These are phyloP conservation scores for Clunio marinus DNA, from an alignment of 2,888 invertebrate species.

Conservation along the genomic window DNA sequence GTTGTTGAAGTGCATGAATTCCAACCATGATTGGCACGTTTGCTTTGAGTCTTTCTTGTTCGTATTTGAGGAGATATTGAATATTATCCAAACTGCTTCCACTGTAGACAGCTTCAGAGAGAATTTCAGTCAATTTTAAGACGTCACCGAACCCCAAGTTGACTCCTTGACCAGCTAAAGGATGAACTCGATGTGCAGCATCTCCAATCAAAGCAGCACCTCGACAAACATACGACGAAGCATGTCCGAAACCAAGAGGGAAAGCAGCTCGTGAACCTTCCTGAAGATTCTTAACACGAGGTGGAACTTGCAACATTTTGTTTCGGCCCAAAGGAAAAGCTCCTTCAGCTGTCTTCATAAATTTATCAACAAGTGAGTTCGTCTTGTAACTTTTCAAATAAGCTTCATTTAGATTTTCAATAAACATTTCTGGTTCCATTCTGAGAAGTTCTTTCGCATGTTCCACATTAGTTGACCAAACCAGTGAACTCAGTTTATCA, in stretches of 20 bases:
- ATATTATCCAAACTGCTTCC: constrained; percentile 71
- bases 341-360: constrained; percentile 54
- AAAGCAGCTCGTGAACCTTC: constrained; percentile 69
- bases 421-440: constrained; percentile 73
- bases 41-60: constrained; percentile 74
- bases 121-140: constrained; percentile 61
- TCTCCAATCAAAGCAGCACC: constrained; percentile 83
- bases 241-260: constrained; percentile 88
- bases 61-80: constrained; percentile 73
- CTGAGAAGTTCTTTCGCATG: constrained; percentile 70
- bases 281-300: constrained; percentile 45
- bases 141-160: constrained; percentile 97
- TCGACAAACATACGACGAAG: constrained; percentile 75
- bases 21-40: constrained; percentile 86
- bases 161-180: constrained; percentile 95
- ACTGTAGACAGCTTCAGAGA: constrained; percentile 65
- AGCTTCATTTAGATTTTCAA: constrained; percentile 82
- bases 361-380: constrained; percentile 46
- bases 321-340: constrained; percentile 48
- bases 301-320: constrained; percentile 49
- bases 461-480: constrained; percentile 80
- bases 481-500: constrained; percentile 76
- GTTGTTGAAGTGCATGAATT: constrained; percentile 78
- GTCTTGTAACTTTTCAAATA: constrained; percentile 56
- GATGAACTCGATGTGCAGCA: constrained; percentile 88